phyloP scores from a whole-genome alignment of 30 jellyfish, hydroid and myxozoan species.

The Hydractinia echinata region DNA sequence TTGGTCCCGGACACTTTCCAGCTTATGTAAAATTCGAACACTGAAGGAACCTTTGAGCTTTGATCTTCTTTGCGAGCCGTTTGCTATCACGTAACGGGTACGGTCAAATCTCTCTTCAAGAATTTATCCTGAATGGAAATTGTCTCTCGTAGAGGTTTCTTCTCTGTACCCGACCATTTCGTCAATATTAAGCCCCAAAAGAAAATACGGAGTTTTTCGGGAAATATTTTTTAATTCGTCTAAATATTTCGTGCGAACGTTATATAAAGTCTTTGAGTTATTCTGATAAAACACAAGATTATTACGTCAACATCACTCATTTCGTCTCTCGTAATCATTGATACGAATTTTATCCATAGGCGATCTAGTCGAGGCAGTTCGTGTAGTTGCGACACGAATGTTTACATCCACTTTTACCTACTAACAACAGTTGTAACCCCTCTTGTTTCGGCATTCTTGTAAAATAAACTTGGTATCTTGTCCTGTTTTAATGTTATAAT shows the following conservation, averaged over 20 bases:
- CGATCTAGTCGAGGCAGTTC: slow-evolving; percentile 12
- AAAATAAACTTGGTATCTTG: slow-evolving; percentile 12
- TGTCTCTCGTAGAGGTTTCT: slow-evolving; percentile 19
- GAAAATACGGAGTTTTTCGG: slow-evolving; percentile 23
- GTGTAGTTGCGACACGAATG: slow-evolving; percentile 27
- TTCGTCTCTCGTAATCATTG: slow-evolving; percentile 14
- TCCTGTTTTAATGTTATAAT: slow-evolving; percentile 23
- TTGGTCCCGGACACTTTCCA: not conserved
- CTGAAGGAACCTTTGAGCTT: slow-evolving; percentile 2
- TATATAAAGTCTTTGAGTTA: slow-evolving; percentile 28
- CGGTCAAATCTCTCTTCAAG: slow-evolving; percentile 26
- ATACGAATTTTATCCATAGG: slow-evolving; percentile 25
- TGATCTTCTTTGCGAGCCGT: not conserved
- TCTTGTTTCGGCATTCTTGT: slow-evolving; percentile 18
- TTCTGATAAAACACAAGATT: slow-evolving; percentile 19
- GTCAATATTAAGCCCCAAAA: slow-evolving; percentile 17
- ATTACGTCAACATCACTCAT: slow-evolving; percentile 20
- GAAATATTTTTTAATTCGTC: slow-evolving; percentile 30
- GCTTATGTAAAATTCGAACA: slow-evolving; percentile 7
- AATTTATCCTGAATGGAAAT: slow-evolving; percentile 26
- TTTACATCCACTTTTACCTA: slow-evolving; percentile 9
- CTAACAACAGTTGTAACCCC: slow-evolving; percentile 9
- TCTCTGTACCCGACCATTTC: slow-evolving; percentile 5
- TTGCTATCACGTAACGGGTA: not conserved
- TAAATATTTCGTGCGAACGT: slow-evolving; percentile 31